phyloP scores from a whole-genome alignment of 2,113 vertebrate genomes.

The Sphyrna mokarran region DNA sequence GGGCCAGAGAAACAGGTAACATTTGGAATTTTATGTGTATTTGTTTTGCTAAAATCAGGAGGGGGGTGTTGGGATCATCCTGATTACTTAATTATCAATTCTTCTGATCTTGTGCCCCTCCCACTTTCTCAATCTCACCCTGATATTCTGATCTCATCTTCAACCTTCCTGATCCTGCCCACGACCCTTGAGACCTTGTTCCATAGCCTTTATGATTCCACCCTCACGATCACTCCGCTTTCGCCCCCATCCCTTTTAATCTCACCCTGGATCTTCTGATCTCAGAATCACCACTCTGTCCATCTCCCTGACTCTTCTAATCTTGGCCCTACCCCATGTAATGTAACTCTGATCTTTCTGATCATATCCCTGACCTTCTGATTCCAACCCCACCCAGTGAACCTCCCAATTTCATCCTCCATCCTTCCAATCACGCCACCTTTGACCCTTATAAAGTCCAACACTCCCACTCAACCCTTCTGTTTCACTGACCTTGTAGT shows the following conservation, averaged over 20 bases:
- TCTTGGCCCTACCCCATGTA: background rate
- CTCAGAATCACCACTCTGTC: background rate
- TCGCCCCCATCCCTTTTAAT: no score
- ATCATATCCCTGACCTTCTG: background rate
- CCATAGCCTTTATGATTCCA: background rate
- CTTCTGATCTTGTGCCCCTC: no score
- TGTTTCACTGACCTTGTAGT: no score
- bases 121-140: no score
- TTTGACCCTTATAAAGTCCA: no score
- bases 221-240: background rate
- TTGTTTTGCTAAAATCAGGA: background rate
- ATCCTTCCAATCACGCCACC: background rate
- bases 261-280: background rate
- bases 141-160: no score
- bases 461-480: no score
- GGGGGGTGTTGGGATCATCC: no score
- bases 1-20: conserved; percentile 88
- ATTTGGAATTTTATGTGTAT: background rate
- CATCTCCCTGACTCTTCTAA: background rate
- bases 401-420: background rate
- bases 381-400: background rate
- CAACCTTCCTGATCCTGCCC: no score
- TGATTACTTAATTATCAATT: no score
- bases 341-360: no score
- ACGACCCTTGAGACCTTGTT: no score